Conservation (phyloP, 1,140 invertebrate genomes). For the Onthophagus taurus region DNA sequence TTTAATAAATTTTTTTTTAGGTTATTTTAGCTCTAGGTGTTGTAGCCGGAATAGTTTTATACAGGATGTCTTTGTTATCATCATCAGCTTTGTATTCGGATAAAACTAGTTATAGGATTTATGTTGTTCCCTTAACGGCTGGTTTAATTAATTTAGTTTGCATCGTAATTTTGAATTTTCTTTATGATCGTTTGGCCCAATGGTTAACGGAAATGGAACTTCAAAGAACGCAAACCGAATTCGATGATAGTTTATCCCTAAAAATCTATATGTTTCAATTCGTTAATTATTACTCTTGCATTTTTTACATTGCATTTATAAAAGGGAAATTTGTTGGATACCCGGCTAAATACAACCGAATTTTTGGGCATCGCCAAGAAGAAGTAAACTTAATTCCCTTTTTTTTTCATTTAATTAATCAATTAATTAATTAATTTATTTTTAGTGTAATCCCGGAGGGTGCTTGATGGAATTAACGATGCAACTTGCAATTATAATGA, state of each 20-base stretch:
- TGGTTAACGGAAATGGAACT: conserved; percentile 67
- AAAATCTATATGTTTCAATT: conserved; percentile 85
- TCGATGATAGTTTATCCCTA: conserved; percentile 73
- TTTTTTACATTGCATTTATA: conserved; percentile 80
- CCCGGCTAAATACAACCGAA: conserved; percentile 62
- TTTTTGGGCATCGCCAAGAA: conserved; percentile 61
- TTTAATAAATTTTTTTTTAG: too few species aligned
- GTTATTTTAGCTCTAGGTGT: conserved; percentile 62
- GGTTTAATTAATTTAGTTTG: conserved; percentile 62
- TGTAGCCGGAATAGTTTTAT: conserved; percentile 66
- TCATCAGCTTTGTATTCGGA: conserved; percentile 49
- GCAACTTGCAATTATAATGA: conserved; percentile 77
- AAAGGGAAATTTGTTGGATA: conserved; percentile 74
- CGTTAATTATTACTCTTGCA: conserved; percentile 78
- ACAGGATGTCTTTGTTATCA: conserved; percentile 57
- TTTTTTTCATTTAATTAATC: not conserved
- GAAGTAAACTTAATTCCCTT: conserved; percentile 42
- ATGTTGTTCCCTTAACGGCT: conserved; percentile 53
- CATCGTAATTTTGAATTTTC: conserved; percentile 43
- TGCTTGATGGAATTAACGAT: conserved; percentile 76
- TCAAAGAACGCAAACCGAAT: conserved; percentile 75
- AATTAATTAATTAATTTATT: conserved; percentile 1
- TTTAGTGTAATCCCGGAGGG: conserved; percentile 66
- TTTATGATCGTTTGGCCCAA: conserved; percentile 43
- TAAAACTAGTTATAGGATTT: conserved; percentile 48